A percentile compares a stretch with the other conserved stretches of the same genome.
Evolutionary conservation across 2,888 invertebrate species (phyloP).

Genomic region (Pyrgus malvae): DNA sequence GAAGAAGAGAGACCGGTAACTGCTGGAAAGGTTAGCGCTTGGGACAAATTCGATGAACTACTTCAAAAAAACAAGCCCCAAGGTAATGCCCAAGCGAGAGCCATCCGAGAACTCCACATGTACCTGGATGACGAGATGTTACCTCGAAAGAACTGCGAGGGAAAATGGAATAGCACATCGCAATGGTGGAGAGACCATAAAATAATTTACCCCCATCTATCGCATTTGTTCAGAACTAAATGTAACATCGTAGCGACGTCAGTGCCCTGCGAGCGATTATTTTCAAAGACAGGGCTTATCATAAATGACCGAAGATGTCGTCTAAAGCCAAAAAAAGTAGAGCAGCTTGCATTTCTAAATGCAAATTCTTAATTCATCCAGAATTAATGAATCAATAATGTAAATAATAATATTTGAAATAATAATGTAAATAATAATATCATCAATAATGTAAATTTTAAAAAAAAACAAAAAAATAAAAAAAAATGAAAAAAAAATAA

Average conservation of each 20-base stretch:
- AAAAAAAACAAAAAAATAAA: no score
- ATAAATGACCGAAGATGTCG: background rate
- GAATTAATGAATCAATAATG: no score
- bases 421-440: no score
- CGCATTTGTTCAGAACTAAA: no score
- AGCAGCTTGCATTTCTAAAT: background rate
- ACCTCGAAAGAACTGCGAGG: background rate
- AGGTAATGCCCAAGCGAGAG: background rate
- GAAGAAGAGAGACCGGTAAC: no score
- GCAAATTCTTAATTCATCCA: background rate
- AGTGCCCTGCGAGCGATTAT: background rate
- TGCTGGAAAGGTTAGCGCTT: background rate
- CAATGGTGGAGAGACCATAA: background rate
- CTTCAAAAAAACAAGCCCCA: background rate
- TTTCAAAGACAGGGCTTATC: background rate
- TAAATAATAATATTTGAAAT: no score
- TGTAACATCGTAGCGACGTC: background rate
- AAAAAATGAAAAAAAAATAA: no score
- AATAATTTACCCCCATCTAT: background rate
- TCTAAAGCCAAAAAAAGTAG: no score
- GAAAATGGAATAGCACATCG: background rate
- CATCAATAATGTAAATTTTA: no score
- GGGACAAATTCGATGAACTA: background rate
- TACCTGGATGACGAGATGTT: background rate
- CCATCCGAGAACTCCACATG: background rate